phyloP scores from a whole-genome alignment of 2,113 vertebrate genomes.

The Alouatta palliata region DNA sequence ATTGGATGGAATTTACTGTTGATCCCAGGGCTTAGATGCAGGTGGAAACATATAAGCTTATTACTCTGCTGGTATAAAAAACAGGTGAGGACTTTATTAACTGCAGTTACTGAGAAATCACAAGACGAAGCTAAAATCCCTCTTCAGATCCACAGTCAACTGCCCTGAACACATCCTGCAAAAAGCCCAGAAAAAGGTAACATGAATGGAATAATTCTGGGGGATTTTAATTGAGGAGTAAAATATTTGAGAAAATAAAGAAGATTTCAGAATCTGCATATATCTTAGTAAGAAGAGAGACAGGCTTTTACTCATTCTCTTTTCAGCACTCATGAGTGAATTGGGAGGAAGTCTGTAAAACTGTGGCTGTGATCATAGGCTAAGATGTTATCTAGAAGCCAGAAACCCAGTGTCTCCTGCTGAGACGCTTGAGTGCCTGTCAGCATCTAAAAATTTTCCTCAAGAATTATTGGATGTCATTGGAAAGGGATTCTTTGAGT shows the following conservation, averaged over 20 bases:
- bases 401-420: constrained; percentile 44
- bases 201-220: constrained; percentile 71
- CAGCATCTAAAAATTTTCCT: constrained; percentile 17
- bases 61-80: constrained; percentile 82
- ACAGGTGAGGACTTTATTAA: constrained; percentile 68
- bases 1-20: constrained; percentile 81
- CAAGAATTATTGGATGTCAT: background rate
- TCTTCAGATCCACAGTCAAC: constrained; percentile 71
- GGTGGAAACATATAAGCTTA: constrained; percentile 71
- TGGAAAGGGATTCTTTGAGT: constrained; percentile 27
- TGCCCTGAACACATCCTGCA: constrained; percentile 47
- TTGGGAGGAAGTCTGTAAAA: constrained; percentile 34
- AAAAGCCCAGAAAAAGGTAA: constrained; percentile 81
- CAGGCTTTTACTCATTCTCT: constrained; percentile 17
- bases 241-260: background rate
- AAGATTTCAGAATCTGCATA: constrained; percentile 23
- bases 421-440: background rate
- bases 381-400: constrained; percentile 47
- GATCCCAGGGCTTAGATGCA: constrained; percentile 85
- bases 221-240: constrained; percentile 36
- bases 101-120: constrained; percentile 60
- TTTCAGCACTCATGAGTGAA: background rate
- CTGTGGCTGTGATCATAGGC: constrained; percentile 19
- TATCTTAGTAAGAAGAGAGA: constrained; percentile 18
- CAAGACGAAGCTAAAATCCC: constrained; percentile 50